Percentiles rank a stretch among this genome's conserved stretches.
These are phyloP conservation scores for Anarhynchus alexandrinus DNA, from an alignment of 2,113 vertebrate genomes.

Conservation along the genomic window DNA sequence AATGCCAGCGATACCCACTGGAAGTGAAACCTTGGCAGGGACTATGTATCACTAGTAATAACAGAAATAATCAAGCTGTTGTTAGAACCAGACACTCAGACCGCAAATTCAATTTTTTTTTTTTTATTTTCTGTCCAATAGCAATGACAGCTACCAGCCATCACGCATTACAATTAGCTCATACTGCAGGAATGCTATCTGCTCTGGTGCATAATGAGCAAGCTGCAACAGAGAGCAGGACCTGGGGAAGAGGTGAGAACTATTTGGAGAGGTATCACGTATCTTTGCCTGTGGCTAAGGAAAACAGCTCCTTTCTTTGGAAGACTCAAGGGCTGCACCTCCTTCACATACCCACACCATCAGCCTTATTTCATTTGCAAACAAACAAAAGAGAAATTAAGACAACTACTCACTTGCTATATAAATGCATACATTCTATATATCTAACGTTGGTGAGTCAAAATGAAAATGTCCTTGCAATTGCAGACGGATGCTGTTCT, in stretches of 20 bases:
- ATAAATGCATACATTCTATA: neutral
- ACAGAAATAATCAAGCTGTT: constrained; percentile 48
- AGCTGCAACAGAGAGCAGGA: neutral
- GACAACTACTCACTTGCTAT: neutral
- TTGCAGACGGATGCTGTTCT: neutral
- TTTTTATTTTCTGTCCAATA: neutral
- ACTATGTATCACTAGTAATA: constrained; percentile 18
- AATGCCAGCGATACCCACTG: neutral
- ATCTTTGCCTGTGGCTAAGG: constrained; percentile 18
- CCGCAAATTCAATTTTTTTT: constrained; percentile 14
- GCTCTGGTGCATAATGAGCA: neutral
- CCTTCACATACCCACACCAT: neutral
- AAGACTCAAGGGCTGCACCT: neutral
- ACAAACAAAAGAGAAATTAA: neutral
- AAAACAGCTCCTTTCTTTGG: constrained; percentile 3
- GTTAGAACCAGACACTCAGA: constrained; percentile 29
- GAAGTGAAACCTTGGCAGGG: constrained; percentile 16
- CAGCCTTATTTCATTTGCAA: neutral
- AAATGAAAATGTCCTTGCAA: neutral
- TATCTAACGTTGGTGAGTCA: neutral
- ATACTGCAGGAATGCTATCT: neutral
- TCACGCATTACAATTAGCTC: neutral
- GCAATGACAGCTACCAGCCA: constrained; percentile 22
- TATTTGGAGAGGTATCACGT: neutral
- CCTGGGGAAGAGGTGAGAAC: neutral